Base-by-base conservation (phyloP, 2,113 vertebrate genomes). In the Balaenoptera acutorostrata region DNA sequence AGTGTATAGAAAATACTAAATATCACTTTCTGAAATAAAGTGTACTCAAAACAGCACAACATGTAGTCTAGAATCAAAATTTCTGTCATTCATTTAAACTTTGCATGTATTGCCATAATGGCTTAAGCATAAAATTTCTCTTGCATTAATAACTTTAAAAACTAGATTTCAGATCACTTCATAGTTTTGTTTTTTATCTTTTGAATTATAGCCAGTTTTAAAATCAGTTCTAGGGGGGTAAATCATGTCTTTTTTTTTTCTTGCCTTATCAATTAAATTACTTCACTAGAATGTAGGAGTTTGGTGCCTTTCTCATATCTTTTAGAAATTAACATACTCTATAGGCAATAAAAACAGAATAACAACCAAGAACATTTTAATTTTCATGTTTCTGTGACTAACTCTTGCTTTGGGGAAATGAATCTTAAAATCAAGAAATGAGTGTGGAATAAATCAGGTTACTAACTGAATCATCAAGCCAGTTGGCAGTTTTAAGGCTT, bases 61-160 rank as follows among this genome's bases (percentile, higher is more conserved):
- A 23, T 74, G 86, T 52, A 96, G 72, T 72, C 87, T 93, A 68
- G 95, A 89, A 87, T 95, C 74, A 96, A 71, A 74, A 41, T 74
- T 96, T 95, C 94, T 97, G 97, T 87, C 95, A 59, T 63, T 68
- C 97, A 96, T 93, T 96, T 93, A 97, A 88, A 96, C 94, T 96
- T 97, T 90, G 96, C 95, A 86, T 92, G 15, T 92, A 92, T 71
- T 96, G 85, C 95, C 86, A 69, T 87, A 68, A 83, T 90, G 95
- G 94, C 96, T 86, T 75, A 63, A 90, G 92, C 5, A 71, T 88
- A 97, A 97, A 55, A 74, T 52, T 96, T 97, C 64, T 64, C 63
- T 69, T 96, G 44, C n/a, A 88, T 88, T 8, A 71, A 61, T 84
- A 95, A 89, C 4, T 2, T 78, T 49, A 44, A 69, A 83, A 86